Percentiles rank a stretch among this genome's conserved stretches.
These are phyloP conservation scores for Lota lota DNA, from an alignment of 2,113 vertebrate genomes.

Conservation along the genomic window DNA sequence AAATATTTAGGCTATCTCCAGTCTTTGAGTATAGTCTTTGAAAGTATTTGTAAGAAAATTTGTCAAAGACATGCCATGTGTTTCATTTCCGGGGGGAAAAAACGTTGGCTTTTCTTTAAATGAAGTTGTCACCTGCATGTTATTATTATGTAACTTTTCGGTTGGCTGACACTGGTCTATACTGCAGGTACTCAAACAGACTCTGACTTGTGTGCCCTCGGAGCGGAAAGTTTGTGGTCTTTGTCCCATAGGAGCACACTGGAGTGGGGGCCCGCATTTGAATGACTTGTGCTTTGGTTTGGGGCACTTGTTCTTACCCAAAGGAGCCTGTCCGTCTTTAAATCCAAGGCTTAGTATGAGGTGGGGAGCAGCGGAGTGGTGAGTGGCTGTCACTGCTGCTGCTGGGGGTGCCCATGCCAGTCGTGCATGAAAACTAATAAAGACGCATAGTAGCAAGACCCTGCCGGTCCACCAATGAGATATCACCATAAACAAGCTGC, in stretches of 20 bases:
- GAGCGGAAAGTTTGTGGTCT: conserved; percentile 22
- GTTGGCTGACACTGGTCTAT: conserved; percentile 11
- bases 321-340: conserved; percentile 44
- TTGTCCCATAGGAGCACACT: conserved; percentile 26
- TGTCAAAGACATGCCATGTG: neutral
- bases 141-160: conserved; percentile 10
- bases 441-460: conserved; percentile 66
- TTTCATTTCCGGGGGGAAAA: too few species aligned
- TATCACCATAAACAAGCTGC: conserved; percentile 73
- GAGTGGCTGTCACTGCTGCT: conserved; percentile 46
- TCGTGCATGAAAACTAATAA: conserved; percentile 63
- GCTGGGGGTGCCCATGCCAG: conserved; percentile 45
- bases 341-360: conserved; percentile 54
- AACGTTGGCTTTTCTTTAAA: too few species aligned
- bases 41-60: conserved; percentile 14
- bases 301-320: conserved; percentile 44
- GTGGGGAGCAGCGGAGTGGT: conserved; percentile 49
- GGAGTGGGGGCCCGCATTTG: conserved; percentile 29
- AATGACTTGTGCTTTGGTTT: conserved; percentile 38
- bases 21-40: conserved; percentile 11
- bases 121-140: conserved; percentile 3
- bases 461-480: conserved; percentile 62
- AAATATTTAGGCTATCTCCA: conserved; percentile 14
- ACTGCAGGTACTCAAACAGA: conserved; percentile 21
- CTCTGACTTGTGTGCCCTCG: neutral